phyloP scores from a whole-genome alignment of 2,113 vertebrate species.

The Mastomys coucha region DNA sequence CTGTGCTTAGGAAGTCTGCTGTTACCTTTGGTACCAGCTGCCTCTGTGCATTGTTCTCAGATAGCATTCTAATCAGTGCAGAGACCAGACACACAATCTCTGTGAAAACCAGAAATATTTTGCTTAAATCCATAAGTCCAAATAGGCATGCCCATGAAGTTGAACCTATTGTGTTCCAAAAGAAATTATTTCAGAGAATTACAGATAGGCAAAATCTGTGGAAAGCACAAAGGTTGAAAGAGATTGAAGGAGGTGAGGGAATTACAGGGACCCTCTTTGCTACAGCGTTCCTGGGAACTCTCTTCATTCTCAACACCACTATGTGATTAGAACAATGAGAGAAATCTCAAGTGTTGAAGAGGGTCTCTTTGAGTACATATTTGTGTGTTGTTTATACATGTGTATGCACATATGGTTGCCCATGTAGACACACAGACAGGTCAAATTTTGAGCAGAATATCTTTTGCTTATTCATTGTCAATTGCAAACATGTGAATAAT shows the following conservation, averaged over 20 bases:
- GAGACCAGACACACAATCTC: neutral
- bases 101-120: neutral
- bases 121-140: neutral
- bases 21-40: conserved; percentile 34
- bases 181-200: neutral
- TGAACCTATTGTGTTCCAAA: neutral
- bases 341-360: neutral
- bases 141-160: neutral
- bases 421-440: neutral
- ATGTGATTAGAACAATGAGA: neutral
- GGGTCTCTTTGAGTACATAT: neutral
- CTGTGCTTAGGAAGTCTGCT: conserved; percentile 51
- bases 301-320: neutral
- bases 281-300: too few species aligned
- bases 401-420: neutral
- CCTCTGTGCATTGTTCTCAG: conserved; percentile 20
- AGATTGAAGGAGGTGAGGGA: neutral
- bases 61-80: conserved; percentile 24
- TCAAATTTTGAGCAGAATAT: too few species aligned
- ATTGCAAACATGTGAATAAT: neutral
- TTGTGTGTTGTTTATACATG: neutral
- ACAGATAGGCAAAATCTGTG: neutral
- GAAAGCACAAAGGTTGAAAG: neutral
- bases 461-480: neutral
- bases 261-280: neutral